Evolutionary conservation across 2,888 invertebrate genomes (phyloP).

Genomic region (Lacanobia oleracea): DNA sequence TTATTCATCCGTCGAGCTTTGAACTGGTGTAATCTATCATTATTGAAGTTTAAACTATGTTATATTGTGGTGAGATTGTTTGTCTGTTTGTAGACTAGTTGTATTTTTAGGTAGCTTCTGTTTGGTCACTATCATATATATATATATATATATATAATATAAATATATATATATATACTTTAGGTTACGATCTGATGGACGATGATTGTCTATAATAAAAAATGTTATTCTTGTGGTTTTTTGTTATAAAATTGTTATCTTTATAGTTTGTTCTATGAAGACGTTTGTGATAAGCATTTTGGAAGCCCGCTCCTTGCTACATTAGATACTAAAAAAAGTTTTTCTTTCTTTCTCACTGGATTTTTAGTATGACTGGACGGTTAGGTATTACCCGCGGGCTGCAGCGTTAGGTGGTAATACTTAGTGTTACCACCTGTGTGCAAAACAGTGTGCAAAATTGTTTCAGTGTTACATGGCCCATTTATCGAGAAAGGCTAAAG

Average conservation of each 20-base stretch:
- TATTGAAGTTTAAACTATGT: conserved; percentile 20
- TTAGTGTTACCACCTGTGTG: no score
- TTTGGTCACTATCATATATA: no score
- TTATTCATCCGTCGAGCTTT: conserved; percentile 52
- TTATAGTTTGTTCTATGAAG: conserved; percentile 6
- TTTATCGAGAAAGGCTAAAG: no score
- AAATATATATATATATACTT: not conserved
- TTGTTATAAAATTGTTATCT: not conserved
- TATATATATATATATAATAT: no score
- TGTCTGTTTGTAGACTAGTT: not conserved
- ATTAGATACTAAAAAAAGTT: not conserved
- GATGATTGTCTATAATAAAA: not conserved
- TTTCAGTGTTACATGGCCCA: no score
- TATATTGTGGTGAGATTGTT: not conserved
- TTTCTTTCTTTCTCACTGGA: no score
- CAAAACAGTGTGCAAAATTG: no score
- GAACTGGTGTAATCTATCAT: conserved; percentile 54
- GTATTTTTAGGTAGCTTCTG: not conserved
- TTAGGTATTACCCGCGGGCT: no score
- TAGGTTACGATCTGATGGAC: not conserved
- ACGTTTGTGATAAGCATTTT: not conserved
- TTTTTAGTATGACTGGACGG: no score
- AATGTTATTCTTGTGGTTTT: not conserved
- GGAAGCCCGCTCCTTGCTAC: not conserved
- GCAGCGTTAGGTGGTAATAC: no score